Conservation (phyloP, 2,797 vertebrate species). For the Pangasius djambal region DNA sequence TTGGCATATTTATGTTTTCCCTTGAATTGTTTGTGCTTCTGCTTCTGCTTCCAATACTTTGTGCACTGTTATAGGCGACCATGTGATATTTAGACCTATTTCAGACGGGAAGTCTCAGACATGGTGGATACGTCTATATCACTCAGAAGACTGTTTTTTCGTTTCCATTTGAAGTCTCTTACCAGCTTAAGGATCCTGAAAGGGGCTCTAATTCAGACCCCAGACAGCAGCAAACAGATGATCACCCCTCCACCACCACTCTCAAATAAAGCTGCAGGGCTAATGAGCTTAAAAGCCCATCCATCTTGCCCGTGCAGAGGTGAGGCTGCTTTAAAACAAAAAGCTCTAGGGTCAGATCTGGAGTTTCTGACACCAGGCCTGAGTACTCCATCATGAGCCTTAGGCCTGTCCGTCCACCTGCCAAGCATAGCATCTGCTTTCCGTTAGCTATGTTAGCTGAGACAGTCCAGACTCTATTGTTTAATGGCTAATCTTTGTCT, state of each 20-base stretch:
- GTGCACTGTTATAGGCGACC: neutral
- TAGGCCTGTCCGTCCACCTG: slow-evolving; percentile 66
- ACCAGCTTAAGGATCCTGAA: slow-evolving; percentile 33
- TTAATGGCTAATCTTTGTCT: slow-evolving; percentile 54
- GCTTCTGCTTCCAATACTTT: neutral
- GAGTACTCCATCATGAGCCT: slow-evolving; percentile 66
- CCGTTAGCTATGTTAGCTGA: slow-evolving; percentile 63
- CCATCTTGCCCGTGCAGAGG: slow-evolving; percentile 52
- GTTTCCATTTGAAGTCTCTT: neutral
- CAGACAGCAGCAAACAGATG: slow-evolving; percentile 51
- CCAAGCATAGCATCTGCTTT: slow-evolving; percentile 67
- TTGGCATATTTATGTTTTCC: neutral
- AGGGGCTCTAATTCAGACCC: slow-evolving; percentile 49
- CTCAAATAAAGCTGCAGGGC: slow-evolving; percentile 61
- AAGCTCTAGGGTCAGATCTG: slow-evolving; percentile 60
- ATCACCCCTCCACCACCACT: slow-evolving; percentile 25
- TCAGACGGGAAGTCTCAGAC: neutral
- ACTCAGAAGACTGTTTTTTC: neutral
- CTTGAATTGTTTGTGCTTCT: neutral
- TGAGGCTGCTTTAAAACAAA: slow-evolving; percentile 62
- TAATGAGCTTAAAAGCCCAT: slow-evolving; percentile 59
- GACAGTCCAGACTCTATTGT: slow-evolving; percentile 66
- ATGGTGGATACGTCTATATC: neutral
- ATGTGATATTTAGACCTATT: neutral
- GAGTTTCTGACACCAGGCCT: slow-evolving; percentile 35